Evolutionary conservation across 2,888 invertebrate genomes (phyloP).

Genomic region (Ennomos erosarius): DNA sequence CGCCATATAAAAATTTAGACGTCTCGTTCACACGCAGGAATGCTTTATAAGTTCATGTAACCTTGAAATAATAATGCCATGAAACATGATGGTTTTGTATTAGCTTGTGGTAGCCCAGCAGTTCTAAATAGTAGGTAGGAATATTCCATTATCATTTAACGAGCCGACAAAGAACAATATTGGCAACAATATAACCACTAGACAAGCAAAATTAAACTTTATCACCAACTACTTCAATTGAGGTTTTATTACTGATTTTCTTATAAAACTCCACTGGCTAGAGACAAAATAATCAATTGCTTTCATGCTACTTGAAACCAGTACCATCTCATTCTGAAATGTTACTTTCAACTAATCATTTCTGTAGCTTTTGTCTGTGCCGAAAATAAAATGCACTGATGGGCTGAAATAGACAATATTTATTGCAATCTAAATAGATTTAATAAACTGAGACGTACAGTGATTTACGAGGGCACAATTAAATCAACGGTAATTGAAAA

Average conservation of each 20-base stretch:
- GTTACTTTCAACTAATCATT: slow-evolving; percentile 4
- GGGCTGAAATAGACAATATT: slow-evolving; percentile 30
- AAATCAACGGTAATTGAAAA: slow-evolving; percentile 30
- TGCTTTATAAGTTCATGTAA: too few relatives aligned
- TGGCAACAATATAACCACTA: slow-evolving; percentile 7
- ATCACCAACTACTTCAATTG: slow-evolving; percentile 17
- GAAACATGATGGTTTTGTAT: too few relatives aligned
- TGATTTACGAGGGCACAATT: slow-evolving; percentile 33
- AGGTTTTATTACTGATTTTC: slow-evolving; percentile 27
- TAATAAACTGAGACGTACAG: slow-evolving; percentile 24
- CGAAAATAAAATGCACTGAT: slow-evolving; percentile 21
- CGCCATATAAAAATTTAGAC: too few relatives aligned
- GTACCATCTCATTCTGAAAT: slow-evolving; percentile 38
- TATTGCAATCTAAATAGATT: slow-evolving; percentile 32
- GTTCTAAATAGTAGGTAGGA: slow-evolving; percentile 16
- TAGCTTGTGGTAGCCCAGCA: too few relatives aligned
- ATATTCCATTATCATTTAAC: slow-evolving; percentile 18
- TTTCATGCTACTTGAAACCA: slow-evolving; percentile 42
- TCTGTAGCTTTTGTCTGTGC: slow-evolving; percentile 33
- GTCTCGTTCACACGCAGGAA: too few relatives aligned
- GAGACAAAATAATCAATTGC: slow-evolving; percentile 45
- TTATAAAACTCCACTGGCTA: slow-evolving; percentile 42
- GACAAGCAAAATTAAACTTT: slow-evolving; percentile 28
- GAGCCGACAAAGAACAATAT: slow-evolving; percentile 32
- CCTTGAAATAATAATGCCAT: too few relatives aligned